phyloP scores from a whole-genome alignment of 2,113 vertebrate genomes.

The Blennius ocellaris region DNA sequence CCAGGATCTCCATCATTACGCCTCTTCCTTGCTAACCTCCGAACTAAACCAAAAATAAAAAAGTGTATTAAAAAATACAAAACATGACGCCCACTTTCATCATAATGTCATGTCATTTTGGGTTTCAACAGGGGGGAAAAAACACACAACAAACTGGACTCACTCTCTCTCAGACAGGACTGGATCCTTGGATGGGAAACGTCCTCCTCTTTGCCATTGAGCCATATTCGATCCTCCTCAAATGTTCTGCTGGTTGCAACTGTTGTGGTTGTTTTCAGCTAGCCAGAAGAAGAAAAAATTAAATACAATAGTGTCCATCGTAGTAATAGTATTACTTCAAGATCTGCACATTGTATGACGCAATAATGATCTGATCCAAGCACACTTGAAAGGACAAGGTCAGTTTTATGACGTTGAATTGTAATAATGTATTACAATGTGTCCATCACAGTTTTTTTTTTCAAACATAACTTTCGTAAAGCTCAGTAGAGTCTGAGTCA shows the following conservation, averaged over 20 bases:
- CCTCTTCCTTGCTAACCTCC: constrained; percentile 88
- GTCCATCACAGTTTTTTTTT: background rate
- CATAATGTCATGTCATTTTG: background rate
- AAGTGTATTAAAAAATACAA: background rate
- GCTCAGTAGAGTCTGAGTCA: background rate
- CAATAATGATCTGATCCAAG: no score
- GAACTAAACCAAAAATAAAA: constrained; percentile 80
- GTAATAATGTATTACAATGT: background rate
- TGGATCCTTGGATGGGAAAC: constrained; percentile 89
- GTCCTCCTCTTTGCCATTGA: constrained; percentile 90
- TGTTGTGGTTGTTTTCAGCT: constrained; percentile 95
- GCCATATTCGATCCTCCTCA: constrained; percentile 91
- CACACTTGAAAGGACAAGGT: background rate
- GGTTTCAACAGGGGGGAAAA: background rate
- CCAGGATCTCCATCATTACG: constrained; percentile 61
- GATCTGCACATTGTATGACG: no score
- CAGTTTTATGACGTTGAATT: background rate
- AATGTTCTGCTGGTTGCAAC: constrained; percentile 88
- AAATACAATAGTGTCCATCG: background rate
- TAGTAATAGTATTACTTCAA: no score
- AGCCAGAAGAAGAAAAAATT: constrained; percentile 8
- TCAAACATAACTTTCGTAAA: background rate
- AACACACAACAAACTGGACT: constrained; percentile 39
- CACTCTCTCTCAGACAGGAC: constrained; percentile 92
- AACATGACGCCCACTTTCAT: background rate